Evolutionary conservation across 2,888 invertebrate genomes (phyloP).

Genomic region (Julus scandinavius): DNA sequence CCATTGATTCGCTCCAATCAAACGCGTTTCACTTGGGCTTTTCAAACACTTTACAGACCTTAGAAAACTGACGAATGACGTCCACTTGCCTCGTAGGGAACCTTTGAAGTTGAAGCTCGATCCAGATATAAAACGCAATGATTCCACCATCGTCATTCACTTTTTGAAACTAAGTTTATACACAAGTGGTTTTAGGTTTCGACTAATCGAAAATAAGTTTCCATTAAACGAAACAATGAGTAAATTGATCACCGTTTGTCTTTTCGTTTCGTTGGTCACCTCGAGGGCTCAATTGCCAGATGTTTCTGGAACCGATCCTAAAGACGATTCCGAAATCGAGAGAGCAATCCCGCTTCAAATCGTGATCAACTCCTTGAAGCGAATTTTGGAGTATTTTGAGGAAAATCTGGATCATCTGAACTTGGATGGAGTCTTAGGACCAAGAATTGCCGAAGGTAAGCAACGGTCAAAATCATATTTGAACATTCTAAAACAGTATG

Average conservation of each 20-base stretch:
- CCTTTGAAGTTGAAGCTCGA: not conserved
- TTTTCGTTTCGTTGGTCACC: not conserved
- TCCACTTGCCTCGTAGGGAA: not conserved
- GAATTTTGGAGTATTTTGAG: conserved; percentile 7
- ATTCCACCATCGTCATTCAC: not conserved
- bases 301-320: not conserved
- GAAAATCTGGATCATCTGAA: conserved; percentile 10
- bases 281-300: not conserved
- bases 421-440: conserved; percentile 47
- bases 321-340: not conserved
- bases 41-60: not conserved
- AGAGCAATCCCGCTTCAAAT: not conserved
- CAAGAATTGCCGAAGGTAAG: conserved; percentile 53
- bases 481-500: no score
- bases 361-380: not conserved
- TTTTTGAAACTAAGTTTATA: no score
- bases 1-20: not conserved
- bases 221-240: not conserved
- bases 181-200: not conserved
- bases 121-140: not conserved
- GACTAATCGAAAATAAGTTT: not conserved
- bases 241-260: not conserved
- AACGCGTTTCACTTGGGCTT: not conserved
- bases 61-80: not conserved
- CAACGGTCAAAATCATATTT: not conserved